Evolutionary conservation across 2,888 invertebrate genomes (phyloP), one percentile per base, ranked within the genome.

Genomic region (Apantesis nais): DNA sequence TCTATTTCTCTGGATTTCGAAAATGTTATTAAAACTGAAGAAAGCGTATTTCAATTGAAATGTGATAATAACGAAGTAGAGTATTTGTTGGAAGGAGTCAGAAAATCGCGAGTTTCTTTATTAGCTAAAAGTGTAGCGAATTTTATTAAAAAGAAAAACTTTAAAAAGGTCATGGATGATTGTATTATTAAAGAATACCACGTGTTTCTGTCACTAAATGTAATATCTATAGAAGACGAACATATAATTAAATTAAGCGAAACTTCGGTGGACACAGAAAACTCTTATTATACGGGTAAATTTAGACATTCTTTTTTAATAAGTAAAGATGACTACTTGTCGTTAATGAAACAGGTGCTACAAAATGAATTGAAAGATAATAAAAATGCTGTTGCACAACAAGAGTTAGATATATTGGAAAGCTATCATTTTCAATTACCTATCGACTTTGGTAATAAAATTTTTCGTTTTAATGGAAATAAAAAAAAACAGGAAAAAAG

Each of bases 101-200:
- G 66, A 7, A 72, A 72, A 72, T 71, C 78, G 25, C 78, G 79
- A 34, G 73, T 74, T 16, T 74, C 66, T 4, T 48, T 63, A 12
- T 41, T 80, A 16, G 80, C 77, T 31, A 76, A 80, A 68, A 67
- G 41, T n/a, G 44, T 80, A n/a, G 34, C 67, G 8, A 73, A 74
- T 25, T 76, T 74, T 44, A 74, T 80, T 68, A 70, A 73, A 11
- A 79, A 73, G 61, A 73, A 67, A 22, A 76, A 70, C 58, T 31
- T 63, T n/a, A 67, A 37, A 62, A 78, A 73, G 58, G 73, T 80
- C 63, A 75, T 79, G 78, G 14, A 60, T 19, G 74, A 79, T 61
- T 68, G 71, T 48, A 37, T 74, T 12, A 75, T 79, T 29, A 74
- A 78, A 71, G 74, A 67, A 0, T 79, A 78, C 68, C 79, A 79